These are phyloP conservation scores for Chrysocyon brachyurus DNA, from an alignment of 2,797 vertebrate species.

Conservation along the genomic window DNA sequence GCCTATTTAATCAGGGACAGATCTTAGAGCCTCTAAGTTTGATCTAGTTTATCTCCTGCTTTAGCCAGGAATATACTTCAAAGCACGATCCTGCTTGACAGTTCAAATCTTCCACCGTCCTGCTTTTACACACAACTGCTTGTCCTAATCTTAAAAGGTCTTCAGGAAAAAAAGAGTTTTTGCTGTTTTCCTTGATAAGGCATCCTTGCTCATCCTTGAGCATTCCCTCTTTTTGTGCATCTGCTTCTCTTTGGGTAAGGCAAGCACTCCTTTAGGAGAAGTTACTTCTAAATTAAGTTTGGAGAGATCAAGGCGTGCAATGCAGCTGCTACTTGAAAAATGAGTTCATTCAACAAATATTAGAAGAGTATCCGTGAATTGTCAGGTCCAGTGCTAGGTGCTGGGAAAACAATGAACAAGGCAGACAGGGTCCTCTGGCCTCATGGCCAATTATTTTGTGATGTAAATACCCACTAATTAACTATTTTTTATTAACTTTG, in stretches of 20 bases:
- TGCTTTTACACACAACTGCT: slow-evolving; percentile 66
- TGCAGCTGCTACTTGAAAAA: slow-evolving; percentile 19
- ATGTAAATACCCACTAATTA: background rate
- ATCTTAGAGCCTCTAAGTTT: background rate
- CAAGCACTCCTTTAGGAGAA: background rate
- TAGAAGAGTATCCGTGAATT: background rate
- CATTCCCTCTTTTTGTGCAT: background rate
- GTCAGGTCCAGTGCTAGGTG: background rate
- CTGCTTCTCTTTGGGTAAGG: background rate
- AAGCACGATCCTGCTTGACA: slow-evolving; percentile 51
- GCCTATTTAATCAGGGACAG: slow-evolving; percentile 50
- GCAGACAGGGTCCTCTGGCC: background rate
- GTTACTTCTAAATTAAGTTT: background rate
- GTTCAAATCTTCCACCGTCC: slow-evolving; percentile 52
- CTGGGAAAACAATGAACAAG: background rate
- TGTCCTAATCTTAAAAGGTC: slow-evolving; percentile 54
- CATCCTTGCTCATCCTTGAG: background rate
- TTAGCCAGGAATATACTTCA: slow-evolving; percentile 62
- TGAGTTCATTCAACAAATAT: slow-evolving; percentile 17
- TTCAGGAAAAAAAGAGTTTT: slow-evolving; percentile 35
- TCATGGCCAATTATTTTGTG: slow-evolving; percentile 21
- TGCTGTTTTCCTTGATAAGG: slow-evolving; percentile 48
- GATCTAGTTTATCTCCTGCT: slow-evolving; percentile 50
- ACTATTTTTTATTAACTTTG: slow-evolving; percentile 52
- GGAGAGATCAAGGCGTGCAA: background rate